phyloP scores from a whole-genome alignment of 2,797 vertebrate species.

The Microtus obscurus region DNA sequence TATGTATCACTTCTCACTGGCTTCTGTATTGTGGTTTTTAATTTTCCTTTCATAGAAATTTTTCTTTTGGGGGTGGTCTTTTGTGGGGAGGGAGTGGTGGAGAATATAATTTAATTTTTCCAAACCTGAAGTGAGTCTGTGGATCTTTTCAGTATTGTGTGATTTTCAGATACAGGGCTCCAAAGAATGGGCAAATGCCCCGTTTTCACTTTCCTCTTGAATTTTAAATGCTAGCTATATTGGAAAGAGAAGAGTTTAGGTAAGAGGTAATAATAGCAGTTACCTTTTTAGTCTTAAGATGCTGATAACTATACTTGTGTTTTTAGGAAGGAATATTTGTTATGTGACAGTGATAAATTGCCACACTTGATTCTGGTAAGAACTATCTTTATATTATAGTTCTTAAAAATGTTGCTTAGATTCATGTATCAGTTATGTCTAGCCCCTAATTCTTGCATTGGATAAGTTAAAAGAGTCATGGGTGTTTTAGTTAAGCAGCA shows the following conservation, averaged over 20 bases:
- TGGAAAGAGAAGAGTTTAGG: constrained; percentile 69
- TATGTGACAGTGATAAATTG: constrained; percentile 83
- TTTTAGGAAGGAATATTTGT: constrained; percentile 88
- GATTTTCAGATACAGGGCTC: constrained; percentile 82
- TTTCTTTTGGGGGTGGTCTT: constrained; percentile 12
- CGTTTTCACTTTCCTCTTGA: constrained; percentile 31
- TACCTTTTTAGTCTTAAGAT: constrained; percentile 66
- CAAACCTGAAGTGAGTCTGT: constrained; percentile 78
- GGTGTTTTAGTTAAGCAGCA: constrained; percentile 36
- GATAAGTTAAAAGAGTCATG: background rate
- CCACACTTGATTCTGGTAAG: constrained; percentile 88
- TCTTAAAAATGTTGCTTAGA: constrained; percentile 65
- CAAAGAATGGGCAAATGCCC: constrained; percentile 74
- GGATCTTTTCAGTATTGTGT: constrained; percentile 81
- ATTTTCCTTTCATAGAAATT: constrained; percentile 65
- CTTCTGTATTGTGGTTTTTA: constrained; percentile 71
- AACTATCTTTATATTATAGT: constrained; percentile 64
- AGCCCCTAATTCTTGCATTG: constrained; percentile 51
- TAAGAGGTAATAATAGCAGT: constrained; percentile 63
- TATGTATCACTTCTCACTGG: constrained; percentile 33
- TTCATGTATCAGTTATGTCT: constrained; percentile 46
- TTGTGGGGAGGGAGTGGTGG: constrained; percentile 16
- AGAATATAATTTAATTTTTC: constrained; percentile 62
- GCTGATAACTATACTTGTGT: constrained; percentile 80
- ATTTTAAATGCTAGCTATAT: constrained; percentile 56